Base-by-base conservation (phyloP, 2,888 invertebrate genomes). In the Epinotia nisella region DNA sequence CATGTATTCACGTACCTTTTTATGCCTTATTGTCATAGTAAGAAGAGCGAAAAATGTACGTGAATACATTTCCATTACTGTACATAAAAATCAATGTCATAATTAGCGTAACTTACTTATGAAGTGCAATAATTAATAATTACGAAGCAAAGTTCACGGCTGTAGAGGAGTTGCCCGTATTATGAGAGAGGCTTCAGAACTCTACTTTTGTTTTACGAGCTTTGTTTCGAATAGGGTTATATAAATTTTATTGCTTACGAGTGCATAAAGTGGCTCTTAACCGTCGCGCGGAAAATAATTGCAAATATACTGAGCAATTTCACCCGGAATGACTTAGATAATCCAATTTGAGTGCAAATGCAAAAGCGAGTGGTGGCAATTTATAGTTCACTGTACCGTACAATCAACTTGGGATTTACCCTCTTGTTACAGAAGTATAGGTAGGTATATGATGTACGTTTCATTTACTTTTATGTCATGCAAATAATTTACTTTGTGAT, bases 121-220 rank as follows among this genome's bases (percentile, higher is more conserved):
- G 35, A 35, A 35, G 0, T 35, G 9, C 35, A 35, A 45, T 49
- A n/a, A 49, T 13, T 13, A n/a, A n/a, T 49, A n/a, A 7, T 49
- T 24, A 24, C 21, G 1, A 29, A 35, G 29, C 35, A 35, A 29
- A n/a, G 58, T 49, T 41, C 41, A 56, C 24, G 49, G 49, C 45
- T 35, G 24, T 9, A 35, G 58, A 29, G n/a, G 19, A 3, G 21
- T 9, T 13, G 19, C 49, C 10, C 53, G 60, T 51, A 39, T 15
- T 21, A 60, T 53, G 13, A n/a, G 35, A 67, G 29, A 11, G 15
- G 53, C 60, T 61, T 61, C 61, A 61, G 69, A 62, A 61, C 45
- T 41, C 41, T 17, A 29, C 41, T 65, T 70, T 64, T 65, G 58
- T 58, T 65, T 66, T 71, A 71, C 51, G 71, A 60, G 59, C n/a